Evolutionary conservation across 2,113 vertebrate genomes (phyloP).

Genomic region (Callopanchax toddi): DNA sequence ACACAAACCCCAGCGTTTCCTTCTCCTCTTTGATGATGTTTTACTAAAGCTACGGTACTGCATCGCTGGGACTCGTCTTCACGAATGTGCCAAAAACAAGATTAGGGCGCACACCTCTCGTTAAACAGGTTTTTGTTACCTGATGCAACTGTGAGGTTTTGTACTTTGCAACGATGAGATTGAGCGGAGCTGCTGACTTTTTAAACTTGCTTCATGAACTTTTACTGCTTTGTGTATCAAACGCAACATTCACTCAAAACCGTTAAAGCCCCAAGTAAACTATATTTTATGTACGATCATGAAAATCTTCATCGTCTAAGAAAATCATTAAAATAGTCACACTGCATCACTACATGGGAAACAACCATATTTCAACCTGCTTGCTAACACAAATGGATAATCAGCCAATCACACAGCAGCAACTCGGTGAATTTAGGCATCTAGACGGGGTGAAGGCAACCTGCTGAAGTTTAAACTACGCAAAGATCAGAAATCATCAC

Average conservation of each 20-base stretch:
- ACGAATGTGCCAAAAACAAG: constrained; percentile 42
- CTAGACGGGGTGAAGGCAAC: too few species aligned
- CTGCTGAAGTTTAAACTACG: too few species aligned
- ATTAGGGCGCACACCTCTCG: constrained; percentile 43
- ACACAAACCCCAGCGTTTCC: constrained; percentile 48
- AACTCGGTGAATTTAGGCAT: too few species aligned
- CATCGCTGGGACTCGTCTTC: constrained; percentile 25
- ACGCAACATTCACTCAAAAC: too few species aligned
- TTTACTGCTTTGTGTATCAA: not conserved
- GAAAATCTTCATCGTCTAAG: too few species aligned
- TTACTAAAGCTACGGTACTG: constrained; percentile 26
- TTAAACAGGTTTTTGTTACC: constrained; percentile 45
- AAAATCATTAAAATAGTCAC: too few species aligned
- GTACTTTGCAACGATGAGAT: constrained; percentile 15
- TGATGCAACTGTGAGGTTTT: constrained; percentile 20
- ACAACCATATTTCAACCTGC: too few species aligned
- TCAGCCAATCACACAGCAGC: too few species aligned
- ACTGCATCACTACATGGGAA: too few species aligned
- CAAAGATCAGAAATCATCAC: too few species aligned
- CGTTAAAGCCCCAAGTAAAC: not conserved
- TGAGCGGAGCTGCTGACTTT: not conserved
- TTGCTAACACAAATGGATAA: too few species aligned
- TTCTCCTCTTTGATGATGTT: constrained; percentile 62
- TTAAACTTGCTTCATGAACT: not conserved
- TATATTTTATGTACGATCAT: not conserved